These are phyloP conservation scores for Lepidocyrtoides sp. DNA, from an alignment of 2,888 invertebrate genomes.

Conservation along the genomic window DNA sequence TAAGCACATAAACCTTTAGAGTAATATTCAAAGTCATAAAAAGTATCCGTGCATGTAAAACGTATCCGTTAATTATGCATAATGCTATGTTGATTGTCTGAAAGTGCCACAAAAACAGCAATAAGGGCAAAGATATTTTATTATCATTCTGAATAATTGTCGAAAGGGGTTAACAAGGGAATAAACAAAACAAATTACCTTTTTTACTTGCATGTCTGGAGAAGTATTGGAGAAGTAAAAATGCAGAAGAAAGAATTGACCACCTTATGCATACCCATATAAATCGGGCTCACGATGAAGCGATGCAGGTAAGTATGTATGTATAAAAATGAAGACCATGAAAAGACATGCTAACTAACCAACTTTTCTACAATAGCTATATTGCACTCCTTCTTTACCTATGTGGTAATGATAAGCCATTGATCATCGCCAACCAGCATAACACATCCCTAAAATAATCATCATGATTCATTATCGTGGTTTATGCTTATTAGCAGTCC, in stretches of 20 bases:
- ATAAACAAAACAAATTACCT: slow-evolving; percentile 26
- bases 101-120: neutral
- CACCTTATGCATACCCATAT: too few relatives aligned
- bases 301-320: too few relatives aligned
- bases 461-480: slow-evolving; percentile 40
- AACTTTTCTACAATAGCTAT: too few relatives aligned
- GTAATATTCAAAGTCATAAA: too few relatives aligned
- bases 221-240: too few relatives aligned
- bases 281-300: too few relatives aligned
- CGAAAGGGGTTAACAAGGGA: slow-evolving; percentile 37
- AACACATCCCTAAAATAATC: neutral
- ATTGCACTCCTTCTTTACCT: neutral
- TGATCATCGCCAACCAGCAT: neutral
- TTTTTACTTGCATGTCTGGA: neutral
- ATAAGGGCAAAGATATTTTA: neutral
- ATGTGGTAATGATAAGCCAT: slow-evolving; percentile 12
- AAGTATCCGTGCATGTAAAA: neutral
- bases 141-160: slow-evolving; percentile 35
- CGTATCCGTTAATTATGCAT: neutral
- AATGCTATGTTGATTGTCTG: neutral
- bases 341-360: too few relatives aligned
- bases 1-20: too few relatives aligned
- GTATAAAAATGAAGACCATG: too few relatives aligned
- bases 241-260: neutral
- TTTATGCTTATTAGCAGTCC: slow-evolving; percentile 49